These are phyloP conservation scores for Todus mexicanus DNA, from an alignment of 2,797 vertebrate species.

Conservation along the genomic window DNA sequence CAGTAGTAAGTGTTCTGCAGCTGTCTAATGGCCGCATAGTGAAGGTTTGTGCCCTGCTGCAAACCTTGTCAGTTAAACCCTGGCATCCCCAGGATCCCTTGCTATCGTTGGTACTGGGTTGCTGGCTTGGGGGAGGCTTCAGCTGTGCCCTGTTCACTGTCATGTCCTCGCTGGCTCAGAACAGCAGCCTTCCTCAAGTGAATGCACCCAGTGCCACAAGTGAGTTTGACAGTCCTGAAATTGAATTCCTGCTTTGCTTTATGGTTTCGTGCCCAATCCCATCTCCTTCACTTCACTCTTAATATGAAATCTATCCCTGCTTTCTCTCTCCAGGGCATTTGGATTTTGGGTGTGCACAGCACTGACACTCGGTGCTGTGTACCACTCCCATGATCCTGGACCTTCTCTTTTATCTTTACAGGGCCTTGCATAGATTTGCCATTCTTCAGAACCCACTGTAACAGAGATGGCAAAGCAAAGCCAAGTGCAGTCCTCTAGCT, in stretches of 20 bases:
- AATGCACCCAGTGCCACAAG: not conserved
- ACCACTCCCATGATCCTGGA: not conserved
- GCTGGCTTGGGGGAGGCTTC: not conserved
- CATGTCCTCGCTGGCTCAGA: not conserved
- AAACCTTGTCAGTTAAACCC: not conserved
- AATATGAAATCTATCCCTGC: not conserved
- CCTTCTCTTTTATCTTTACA: not conserved
- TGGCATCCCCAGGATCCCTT: not conserved
- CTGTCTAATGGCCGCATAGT: not conserved
- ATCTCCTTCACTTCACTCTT: constrained; percentile 1
- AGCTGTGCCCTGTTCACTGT: not conserved
- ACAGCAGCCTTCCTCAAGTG: not conserved
- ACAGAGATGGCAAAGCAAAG: not conserved
- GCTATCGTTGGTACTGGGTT: accelerated
- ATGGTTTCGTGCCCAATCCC: not conserved
- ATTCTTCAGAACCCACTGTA: not conserved
- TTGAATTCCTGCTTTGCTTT: constrained; percentile 45
- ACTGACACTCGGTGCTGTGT: not conserved
- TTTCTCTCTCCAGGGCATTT: not conserved
- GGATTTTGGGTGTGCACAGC: not conserved
- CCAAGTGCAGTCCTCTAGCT: not conserved
- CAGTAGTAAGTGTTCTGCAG: not conserved
- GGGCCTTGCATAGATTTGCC: not conserved
- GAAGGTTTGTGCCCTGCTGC: not conserved
- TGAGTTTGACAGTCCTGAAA: constrained; percentile 35